These are phyloP conservation scores for Phataginus tricuspis DNA, from an alignment of 2,797 vertebrate genomes.

Conservation along the genomic window DNA sequence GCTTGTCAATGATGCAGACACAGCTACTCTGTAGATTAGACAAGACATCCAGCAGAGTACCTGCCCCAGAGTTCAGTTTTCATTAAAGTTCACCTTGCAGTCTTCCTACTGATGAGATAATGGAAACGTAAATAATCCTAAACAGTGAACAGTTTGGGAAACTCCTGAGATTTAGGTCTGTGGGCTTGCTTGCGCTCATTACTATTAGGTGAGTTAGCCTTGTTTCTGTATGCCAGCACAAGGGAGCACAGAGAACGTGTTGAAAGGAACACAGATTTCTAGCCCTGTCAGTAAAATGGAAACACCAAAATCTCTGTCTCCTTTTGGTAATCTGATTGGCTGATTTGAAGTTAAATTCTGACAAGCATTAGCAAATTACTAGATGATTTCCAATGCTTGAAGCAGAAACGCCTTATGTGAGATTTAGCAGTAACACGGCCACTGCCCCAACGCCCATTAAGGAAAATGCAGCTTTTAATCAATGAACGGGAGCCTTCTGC, in stretches of 20 bases:
- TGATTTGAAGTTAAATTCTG: not conserved
- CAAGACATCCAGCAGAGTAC: not conserved
- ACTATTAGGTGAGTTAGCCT: no score
- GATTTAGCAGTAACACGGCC: constrained; percentile 24
- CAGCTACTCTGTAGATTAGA: not conserved
- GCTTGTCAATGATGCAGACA: not conserved
- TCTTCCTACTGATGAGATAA: not conserved
- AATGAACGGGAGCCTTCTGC: constrained; percentile 15
- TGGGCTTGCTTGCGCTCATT: not conserved
- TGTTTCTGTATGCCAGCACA: not conserved
- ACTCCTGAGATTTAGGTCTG: no score
- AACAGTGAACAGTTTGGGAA: not conserved
- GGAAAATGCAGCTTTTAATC: constrained; percentile 50
- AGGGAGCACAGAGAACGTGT: not conserved
- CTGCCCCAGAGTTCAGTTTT: not conserved
- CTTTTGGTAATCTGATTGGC: not conserved
- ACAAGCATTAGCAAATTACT: not conserved
- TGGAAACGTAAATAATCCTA: not conserved
- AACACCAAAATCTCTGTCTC: not conserved
- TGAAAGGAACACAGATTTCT: not conserved
- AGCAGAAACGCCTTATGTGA: not conserved
- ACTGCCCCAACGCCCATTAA: constrained; percentile 56
- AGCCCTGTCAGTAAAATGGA: not conserved
- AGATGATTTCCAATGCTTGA: not conserved
- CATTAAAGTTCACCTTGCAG: not conserved